These are phyloP conservation scores for Pogoniulus pusillus DNA, from an alignment of 2,797 vertebrate genomes.

Conservation along the genomic window DNA sequence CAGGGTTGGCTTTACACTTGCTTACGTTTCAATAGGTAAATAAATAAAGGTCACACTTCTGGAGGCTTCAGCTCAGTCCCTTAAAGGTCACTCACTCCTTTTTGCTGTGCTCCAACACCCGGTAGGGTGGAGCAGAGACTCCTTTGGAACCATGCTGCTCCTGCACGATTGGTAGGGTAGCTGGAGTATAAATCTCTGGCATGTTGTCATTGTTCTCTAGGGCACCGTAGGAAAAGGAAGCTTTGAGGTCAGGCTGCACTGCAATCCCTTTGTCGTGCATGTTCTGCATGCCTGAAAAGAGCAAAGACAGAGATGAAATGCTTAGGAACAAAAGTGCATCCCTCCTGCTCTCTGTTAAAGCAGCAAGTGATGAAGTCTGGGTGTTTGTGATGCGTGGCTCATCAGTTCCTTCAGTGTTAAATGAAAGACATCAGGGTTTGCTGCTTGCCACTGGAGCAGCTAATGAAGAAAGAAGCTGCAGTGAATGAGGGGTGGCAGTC, in stretches of 20 bases:
- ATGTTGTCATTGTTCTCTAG: slow-evolving; percentile 88
- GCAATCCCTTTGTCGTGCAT: slow-evolving; percentile 87
- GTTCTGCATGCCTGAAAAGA: slow-evolving; percentile 85
- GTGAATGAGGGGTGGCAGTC: background rate
- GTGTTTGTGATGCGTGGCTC: background rate
- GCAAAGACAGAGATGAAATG: background rate
- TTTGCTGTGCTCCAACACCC: slow-evolving; percentile 80
- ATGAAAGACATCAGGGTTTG: background rate
- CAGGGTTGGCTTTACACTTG: background rate
- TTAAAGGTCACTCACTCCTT: slow-evolving; percentile 77
- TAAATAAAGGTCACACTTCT: slow-evolving; percentile 40
- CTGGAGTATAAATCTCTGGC: slow-evolving; percentile 79
- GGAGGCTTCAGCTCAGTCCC: background rate
- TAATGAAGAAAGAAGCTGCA: background rate
- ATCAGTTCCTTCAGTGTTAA: background rate
- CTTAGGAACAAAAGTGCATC: background rate
- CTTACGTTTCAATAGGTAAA: slow-evolving; percentile 4
- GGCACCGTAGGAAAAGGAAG: slow-evolving; percentile 93
- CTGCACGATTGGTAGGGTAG: slow-evolving; percentile 78
- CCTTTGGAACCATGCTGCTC: slow-evolving; percentile 71
- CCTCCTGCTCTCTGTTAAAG: background rate
- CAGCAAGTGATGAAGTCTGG: background rate
- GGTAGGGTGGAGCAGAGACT: slow-evolving; percentile 65
- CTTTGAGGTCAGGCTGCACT: slow-evolving; percentile 88
- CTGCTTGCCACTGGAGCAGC: background rate